A percentile compares a stretch with the other conserved stretches of the same genome.
Conservation (phyloP, 2,888 invertebrate genomes). For the Stenodema calcarata region DNA sequence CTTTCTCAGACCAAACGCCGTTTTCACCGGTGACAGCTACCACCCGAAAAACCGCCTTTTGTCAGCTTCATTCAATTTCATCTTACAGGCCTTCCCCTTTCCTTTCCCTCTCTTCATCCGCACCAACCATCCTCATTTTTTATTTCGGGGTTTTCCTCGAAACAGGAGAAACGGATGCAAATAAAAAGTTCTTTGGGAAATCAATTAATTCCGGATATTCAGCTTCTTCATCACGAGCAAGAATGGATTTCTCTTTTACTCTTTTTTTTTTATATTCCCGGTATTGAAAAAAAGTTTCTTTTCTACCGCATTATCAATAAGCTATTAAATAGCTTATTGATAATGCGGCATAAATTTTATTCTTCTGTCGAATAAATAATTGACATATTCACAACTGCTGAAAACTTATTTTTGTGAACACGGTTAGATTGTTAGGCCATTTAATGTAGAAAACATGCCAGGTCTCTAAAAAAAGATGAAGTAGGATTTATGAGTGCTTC, state of each 20-base stretch:
- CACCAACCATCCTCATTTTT: neutral
- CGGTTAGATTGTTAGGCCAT: too few relatives aligned
- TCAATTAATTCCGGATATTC: slow-evolving; percentile 17
- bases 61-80: slow-evolving; percentile 12
- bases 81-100: neutral
- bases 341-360: too few relatives aligned
- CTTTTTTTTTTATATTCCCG: neutral
- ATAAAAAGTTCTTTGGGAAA: neutral
- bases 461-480: too few relatives aligned
- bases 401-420: too few relatives aligned
- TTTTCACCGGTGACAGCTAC: slow-evolving; percentile 6
- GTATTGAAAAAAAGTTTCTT: neutral
- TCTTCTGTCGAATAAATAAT: too few relatives aligned
- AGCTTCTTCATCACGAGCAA: neutral
- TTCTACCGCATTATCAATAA: too few relatives aligned
- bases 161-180: neutral
- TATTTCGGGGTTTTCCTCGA: neutral
- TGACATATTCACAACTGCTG: too few relatives aligned
- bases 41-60: neutral
- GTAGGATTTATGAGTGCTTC: too few relatives aligned
- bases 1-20: slow-evolving; percentile 5
- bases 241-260: neutral
- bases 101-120: neutral
- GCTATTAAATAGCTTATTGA: too few relatives aligned
- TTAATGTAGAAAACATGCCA: too few relatives aligned